Conservation (phyloP, 2,888 invertebrate species). For the Parnassius smintheus region DNA sequence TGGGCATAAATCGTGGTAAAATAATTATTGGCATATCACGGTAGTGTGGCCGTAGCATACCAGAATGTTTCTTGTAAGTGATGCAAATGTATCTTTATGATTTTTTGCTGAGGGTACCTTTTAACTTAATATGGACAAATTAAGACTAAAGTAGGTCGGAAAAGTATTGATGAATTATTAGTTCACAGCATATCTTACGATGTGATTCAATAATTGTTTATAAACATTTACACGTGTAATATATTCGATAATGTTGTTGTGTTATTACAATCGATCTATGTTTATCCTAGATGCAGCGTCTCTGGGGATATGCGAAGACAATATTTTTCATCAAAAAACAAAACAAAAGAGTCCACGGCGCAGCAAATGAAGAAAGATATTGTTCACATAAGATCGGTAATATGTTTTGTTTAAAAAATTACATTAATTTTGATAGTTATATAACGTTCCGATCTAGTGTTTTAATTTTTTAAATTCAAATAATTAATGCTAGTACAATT, state of each 20-base stretch:
- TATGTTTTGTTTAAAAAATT: neutral
- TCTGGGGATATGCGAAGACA: neutral
- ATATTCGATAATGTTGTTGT: constrained; percentile 19
- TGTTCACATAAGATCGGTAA: constrained; percentile 21
- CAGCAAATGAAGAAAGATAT: constrained; percentile 6
- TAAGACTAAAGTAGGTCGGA: too few relatives aligned
- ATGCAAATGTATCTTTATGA: too few relatives aligned
- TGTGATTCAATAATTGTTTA: constrained; percentile 16
- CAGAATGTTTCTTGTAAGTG: too few relatives aligned
- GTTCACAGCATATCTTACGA: neutral
- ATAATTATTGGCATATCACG: too few relatives aligned
- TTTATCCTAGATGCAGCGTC: constrained; percentile 25
- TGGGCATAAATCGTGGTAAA: too few relatives aligned
- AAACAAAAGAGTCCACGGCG: neutral
- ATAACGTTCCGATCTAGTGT: neutral
- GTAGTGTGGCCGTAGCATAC: too few relatives aligned
- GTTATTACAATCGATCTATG: constrained; percentile 12
- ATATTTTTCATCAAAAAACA: constrained; percentile 11
- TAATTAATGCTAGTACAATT: too few relatives aligned
- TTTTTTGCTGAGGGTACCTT: too few relatives aligned
- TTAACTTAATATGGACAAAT: too few relatives aligned
- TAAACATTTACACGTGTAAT: constrained; percentile 29
- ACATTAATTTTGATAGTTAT: neutral
- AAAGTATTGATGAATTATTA: neutral
- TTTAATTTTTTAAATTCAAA: too few relatives aligned